Evolutionary conservation across 2,797 vertebrate genomes (phyloP).

Genomic region (Poliocrania exsul): DNA sequence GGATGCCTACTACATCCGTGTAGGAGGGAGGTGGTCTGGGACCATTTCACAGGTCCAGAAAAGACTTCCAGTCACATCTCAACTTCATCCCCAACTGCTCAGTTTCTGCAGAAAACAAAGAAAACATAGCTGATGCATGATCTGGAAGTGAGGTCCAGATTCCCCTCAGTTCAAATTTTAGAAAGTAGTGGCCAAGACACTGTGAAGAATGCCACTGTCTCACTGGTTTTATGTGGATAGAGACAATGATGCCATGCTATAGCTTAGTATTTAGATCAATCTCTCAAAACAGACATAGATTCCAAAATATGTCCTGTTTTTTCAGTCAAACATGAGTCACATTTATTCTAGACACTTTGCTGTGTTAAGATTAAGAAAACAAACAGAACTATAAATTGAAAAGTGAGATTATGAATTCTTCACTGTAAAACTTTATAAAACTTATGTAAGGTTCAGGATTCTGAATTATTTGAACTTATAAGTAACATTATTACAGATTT

Average conservation of each 20-base stretch:
- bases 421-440: not conserved
- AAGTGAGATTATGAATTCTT: not conserved
- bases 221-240: not conserved
- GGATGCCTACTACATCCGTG: not conserved
- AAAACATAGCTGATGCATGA: not conserved
- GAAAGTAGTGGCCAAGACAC: not conserved
- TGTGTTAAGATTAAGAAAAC: not conserved
- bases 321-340: not conserved
- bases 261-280: not conserved
- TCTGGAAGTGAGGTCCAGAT: not conserved
- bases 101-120: not conserved
- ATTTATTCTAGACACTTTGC: not conserved
- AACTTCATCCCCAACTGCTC: not conserved
- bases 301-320: not conserved
- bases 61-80: not conserved
- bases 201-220: not conserved
- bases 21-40: accelerated
- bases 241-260: not conserved
- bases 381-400: not conserved
- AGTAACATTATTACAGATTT: not conserved
- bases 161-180: not conserved
- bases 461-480: not conserved
- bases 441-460: not conserved
- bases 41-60: not conserved
- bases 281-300: not conserved